Percentiles rank a stretch among this genome's conserved stretches.
Conservation (phyloP, 2,797 vertebrate genomes). For the Percopsis omiscomaycus region DNA sequence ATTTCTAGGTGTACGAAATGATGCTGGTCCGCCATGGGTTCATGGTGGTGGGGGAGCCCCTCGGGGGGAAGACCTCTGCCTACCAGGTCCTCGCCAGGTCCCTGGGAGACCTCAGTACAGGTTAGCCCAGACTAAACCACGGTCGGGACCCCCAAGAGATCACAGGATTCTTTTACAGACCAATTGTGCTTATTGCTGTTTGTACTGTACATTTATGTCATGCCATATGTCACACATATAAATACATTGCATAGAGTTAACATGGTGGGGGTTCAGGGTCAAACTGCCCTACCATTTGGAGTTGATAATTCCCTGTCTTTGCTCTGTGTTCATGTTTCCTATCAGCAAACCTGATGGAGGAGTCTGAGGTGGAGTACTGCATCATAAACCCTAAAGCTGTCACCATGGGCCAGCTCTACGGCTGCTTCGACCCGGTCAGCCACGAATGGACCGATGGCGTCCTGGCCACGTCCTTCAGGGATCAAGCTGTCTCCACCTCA, state of each 20-base stretch:
- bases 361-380: conserved; percentile 86
- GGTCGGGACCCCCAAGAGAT: no score
- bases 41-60: conserved; percentile 91
- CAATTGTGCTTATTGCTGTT: no score
- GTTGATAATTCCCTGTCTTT: no score
- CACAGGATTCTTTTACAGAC: no score
- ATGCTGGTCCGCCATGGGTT: conserved; percentile 94
- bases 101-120: conserved; percentile 81
- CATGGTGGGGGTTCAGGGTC: no score
- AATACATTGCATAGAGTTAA: no score
- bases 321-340: background rate
- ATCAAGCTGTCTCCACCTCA: conserved; percentile 83
- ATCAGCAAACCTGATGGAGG: conserved; percentile 81
- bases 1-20: conserved; percentile 90
- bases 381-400: conserved; percentile 94
- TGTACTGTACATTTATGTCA: no score
- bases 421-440: conserved; percentile 89
- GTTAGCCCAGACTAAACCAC: conserved; percentile 52
- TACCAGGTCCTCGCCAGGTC: conserved; percentile 88
- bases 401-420: conserved; percentile 93
- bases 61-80: conserved; percentile 89
- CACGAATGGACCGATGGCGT: conserved; percentile 93
- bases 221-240: no score
- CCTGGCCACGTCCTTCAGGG: conserved; percentile 85
- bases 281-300: no score